A percentile compares a stretch with the other conserved stretches of the same genome.
These are phyloP conservation scores for Sylvia borin DNA, from an alignment of 2,797 vertebrate species.

Conservation along the genomic window DNA sequence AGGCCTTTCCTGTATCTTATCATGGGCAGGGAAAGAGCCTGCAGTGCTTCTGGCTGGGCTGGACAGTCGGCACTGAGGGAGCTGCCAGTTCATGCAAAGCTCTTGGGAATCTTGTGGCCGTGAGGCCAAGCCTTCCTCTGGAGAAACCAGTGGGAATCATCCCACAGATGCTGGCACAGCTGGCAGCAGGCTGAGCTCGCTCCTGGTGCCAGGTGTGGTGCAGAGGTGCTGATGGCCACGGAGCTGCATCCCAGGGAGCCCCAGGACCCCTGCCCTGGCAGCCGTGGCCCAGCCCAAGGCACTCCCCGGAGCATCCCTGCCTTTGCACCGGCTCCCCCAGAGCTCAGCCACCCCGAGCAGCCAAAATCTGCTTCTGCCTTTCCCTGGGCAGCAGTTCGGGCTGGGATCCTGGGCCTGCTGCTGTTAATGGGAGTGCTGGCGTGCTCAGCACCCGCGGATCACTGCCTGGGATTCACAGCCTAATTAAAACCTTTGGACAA, in stretches of 20 bases:
- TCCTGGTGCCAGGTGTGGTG: accelerated
- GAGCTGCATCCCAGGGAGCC: accelerated
- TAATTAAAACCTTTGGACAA: background rate
- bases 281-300: accelerated
- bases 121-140: background rate
- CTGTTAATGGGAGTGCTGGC: background rate
- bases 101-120: accelerated
- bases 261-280: accelerated
- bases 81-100: background rate
- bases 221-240: accelerated
- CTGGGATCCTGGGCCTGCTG: background rate
- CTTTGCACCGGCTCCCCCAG: accelerated
- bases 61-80: background rate
- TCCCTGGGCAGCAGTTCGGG: background rate
- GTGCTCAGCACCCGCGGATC: background rate
- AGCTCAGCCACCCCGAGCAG: accelerated
- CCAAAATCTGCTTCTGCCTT: background rate
- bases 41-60: background rate
- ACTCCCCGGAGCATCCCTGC: accelerated
- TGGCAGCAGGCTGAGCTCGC: background rate
- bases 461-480: background rate
- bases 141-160: background rate
- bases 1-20: background rate
- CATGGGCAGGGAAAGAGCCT: background rate
- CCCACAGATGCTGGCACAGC: background rate